Evolutionary conservation across 2,113 vertebrate species (phyloP).

Genomic region (Tachuris rubrigastra): DNA sequence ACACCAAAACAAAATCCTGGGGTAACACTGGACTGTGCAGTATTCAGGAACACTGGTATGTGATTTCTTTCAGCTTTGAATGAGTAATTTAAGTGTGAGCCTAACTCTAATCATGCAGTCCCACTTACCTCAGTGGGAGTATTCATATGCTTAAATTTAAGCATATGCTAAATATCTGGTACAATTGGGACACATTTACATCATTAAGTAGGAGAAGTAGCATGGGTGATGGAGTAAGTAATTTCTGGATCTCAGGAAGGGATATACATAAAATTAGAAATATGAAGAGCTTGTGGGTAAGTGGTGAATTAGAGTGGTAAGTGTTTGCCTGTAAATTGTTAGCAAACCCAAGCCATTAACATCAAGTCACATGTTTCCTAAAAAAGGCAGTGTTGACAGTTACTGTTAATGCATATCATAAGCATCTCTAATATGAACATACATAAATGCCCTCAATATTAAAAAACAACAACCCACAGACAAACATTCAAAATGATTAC

Average conservation of each 20-base stretch:
- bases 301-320: not conserved
- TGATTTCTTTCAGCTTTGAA: not conserved
- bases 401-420: not conserved
- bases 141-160: not conserved
- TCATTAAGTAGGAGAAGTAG: constrained; percentile 20
- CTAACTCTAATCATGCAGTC: not conserved
- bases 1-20: not conserved
- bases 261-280: constrained; percentile 1
- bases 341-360: not conserved
- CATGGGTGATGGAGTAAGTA: constrained; percentile 23
- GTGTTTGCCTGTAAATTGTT: constrained; percentile 16
- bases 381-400: not conserved
- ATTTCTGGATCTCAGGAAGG: constrained; percentile 12
- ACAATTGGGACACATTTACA: constrained; percentile 9
- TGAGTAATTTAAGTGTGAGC: not conserved
- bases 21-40: not conserved
- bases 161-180: constrained; percentile 7
- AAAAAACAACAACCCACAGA: not conserved
- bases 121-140: constrained; percentile 6
- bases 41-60: not conserved
- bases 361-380: not conserved
- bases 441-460: not conserved
- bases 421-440: constrained; percentile 35
- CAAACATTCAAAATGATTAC: not conserved
- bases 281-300: constrained; percentile 2